Percentiles rank a stretch among this genome's conserved stretches.
Conservation (phyloP, 2,113 vertebrate genomes). For the Cochlearius cochlearius region DNA sequence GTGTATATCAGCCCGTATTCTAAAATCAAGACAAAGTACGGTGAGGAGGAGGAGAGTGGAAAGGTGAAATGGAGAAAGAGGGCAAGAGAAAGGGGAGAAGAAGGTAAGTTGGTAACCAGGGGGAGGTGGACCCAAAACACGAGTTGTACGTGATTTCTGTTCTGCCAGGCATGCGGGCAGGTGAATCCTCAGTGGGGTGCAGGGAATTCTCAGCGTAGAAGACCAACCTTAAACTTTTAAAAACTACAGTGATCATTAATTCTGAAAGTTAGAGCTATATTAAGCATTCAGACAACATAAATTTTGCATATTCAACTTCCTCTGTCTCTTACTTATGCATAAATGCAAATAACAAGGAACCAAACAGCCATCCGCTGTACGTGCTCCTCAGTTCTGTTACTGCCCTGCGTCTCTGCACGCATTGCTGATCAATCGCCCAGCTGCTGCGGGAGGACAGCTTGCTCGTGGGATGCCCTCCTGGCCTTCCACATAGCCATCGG, state of each 20-base stretch:
- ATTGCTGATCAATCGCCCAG: not conserved
- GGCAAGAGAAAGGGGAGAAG: not conserved
- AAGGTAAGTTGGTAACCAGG: no score
- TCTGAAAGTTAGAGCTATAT: not conserved
- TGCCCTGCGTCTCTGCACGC: not conserved
- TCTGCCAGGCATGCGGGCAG: not conserved
- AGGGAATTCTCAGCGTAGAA: not conserved
- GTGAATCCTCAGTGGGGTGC: no score
- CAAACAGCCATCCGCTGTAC: not conserved
- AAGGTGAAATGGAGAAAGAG: not conserved
- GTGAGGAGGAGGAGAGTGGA: not conserved
- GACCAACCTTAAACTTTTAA: not conserved
- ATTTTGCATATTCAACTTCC: not conserved
- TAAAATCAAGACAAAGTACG: not conserved
- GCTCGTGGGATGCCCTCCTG: not conserved
- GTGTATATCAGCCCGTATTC: not conserved
- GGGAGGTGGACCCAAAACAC: not conserved
- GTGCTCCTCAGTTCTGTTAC: not conserved
- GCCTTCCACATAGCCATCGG: accelerated
- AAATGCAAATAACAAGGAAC: not conserved
- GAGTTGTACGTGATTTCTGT: no score
- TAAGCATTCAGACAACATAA: not conserved
- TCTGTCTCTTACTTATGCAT: not conserved
- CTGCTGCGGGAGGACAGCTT: not conserved
- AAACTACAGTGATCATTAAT: accelerated